Evolutionary conservation across 2,797 vertebrate genomes (phyloP), one percentile per base, ranked within the genome.

Genomic region (Lutjanus argentimaculatus): DNA sequence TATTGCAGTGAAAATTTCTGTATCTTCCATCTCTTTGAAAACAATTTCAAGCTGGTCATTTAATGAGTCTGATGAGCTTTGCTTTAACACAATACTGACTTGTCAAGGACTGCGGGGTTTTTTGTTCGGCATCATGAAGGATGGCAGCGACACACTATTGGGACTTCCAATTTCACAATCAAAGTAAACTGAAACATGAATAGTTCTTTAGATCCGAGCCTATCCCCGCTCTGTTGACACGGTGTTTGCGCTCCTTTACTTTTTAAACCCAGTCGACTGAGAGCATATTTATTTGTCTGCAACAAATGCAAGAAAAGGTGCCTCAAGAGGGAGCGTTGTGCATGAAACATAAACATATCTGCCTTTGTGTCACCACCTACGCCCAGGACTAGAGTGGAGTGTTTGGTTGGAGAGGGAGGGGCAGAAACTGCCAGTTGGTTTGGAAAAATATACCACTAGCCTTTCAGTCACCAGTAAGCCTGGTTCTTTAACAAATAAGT

Each of bases 91-190:
- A 75, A 67, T 30, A 68, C 1, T 68, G 14, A 75, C 43, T 15
- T 16, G 6, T 51, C 21, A 12, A n/a, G 9, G 45, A 22, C 21
- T 0, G 0, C 19, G 21, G 25, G 6, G n/a, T 49, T 78, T 78
- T 80, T 79, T 79, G 36, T 66, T 48, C 43, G 55, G 17, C 2
- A 42, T 52, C 22, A 67, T 42, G 17, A 74, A 64, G 0, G 72
- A 61, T 45, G 8, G 17, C 13, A 30, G 30, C 11, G 12, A 30
- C 4, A 19, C 48, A 59, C 19, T n/a, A 1, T 7, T 11, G 6
- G 25, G 2, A 66, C 45, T 77, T 90, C 57, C 53, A 56, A 5
- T 87, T 84, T 83, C 64, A 48, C 58, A 84, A 76, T 57, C 51
- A 43, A n/a, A 40, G 64, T 61, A 75, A 81, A 83, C 8, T 22